Evolutionary conservation across 2,113 vertebrate genomes (phyloP), one percentile per base, ranked within the genome.

Genomic region (Myrmecophaga tridactyla): DNA sequence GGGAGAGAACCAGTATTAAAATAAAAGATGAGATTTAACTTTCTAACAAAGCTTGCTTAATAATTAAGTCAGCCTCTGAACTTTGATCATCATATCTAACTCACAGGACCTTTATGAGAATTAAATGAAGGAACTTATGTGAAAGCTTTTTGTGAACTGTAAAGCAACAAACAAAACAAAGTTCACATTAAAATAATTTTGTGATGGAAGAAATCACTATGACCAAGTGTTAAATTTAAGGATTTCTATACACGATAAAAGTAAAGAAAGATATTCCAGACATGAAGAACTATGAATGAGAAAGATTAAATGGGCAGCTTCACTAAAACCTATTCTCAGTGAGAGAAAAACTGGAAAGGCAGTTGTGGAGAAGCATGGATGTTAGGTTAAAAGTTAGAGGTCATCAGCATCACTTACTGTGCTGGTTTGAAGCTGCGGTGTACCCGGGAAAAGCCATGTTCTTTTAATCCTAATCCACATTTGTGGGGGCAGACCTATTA

Each of bases 341-440:
- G 10, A 80, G 21, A 90, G 41, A 92, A 84, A 84, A 91, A 69
- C 0, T 81, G 31, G 34, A 81, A 96, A 73, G 36, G 43, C 21
- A 86, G 73, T 20, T 92, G 39, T 76, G 3, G 34, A 87, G 23
- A 34, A 69, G 18, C 53, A 48, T 62, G 86, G 91, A 84, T 39
- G 21, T 10, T 46, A 85, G 36, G 23, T 63, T 51, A 76, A 60
- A 95, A 83, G 53, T 70, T 11, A 85, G n/a, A 90, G 29, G 53
- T 80, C 39, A 70, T 48, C n/a, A 93, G 77, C 27, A 60, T 29
- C 39, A 77, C 96, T 98, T 97, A 99, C 99, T n/a, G n/a, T n/a
- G n/a, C n/a, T n/a, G n/a, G n/a, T n/a, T n/a, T n/a, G n/a, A n/a
- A n/a, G n/a, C n/a, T n/a, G n/a, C n/a, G n/a, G n/a, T n/a, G n/a